These are phyloP conservation scores for Callorhinus ursinus DNA, from an alignment of 2,113 vertebrate species.

Conservation along the genomic window DNA sequence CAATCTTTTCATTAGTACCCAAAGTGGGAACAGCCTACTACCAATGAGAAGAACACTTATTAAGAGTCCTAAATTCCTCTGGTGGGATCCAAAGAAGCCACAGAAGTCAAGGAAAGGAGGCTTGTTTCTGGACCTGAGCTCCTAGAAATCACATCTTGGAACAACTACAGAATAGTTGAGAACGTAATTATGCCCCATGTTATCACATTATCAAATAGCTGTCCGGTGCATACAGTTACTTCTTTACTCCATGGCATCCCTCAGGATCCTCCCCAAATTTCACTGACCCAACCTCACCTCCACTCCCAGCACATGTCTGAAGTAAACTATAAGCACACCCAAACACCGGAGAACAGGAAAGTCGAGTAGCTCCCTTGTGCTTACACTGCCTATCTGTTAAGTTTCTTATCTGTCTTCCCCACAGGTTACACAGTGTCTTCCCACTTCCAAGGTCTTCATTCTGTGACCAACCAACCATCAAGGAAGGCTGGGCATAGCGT, in stretches of 20 bases:
- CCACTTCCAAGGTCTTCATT: neutral
- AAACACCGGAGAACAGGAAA: neutral
- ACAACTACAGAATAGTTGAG: rapidly evolving
- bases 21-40: neutral
- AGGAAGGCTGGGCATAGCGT: neutral
- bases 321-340: neutral
- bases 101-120: neutral
- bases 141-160: neutral
- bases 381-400: no score
- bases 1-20: neutral
- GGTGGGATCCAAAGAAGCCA: neutral
- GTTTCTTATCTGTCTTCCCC: neutral
- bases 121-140: neutral
- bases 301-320: neutral
- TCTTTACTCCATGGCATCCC: neutral
- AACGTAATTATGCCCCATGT: rapidly evolving
- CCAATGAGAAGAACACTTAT: no score
- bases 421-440: neutral
- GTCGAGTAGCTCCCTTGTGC: neutral
- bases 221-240: neutral
- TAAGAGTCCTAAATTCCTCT: neutral
- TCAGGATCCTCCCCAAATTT: neutral
- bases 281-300: neutral
- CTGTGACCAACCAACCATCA: neutral
- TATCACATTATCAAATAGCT: neutral